Evolutionary conservation across 2,888 invertebrate genomes (phyloP).

Genomic region (Girardia tigrina): DNA sequence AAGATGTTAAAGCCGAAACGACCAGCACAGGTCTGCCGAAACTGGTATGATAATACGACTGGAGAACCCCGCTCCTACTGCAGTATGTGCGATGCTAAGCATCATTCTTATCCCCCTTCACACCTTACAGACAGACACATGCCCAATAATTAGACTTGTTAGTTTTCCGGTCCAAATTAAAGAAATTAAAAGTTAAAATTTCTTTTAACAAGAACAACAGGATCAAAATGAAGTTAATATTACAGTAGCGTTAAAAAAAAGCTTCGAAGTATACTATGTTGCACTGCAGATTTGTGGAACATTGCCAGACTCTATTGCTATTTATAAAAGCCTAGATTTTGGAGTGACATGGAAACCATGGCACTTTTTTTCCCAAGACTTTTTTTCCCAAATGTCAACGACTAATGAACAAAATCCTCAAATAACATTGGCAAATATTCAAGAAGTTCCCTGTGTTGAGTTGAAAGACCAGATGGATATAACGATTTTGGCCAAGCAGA

Average conservation of each 20-base stretch:
- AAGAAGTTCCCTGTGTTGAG: constrained; percentile 66
- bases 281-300: constrained; percentile 87
- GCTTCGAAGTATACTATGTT: constrained; percentile 91
- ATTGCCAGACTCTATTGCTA: constrained; percentile 86
- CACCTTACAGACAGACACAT: constrained; percentile 89
- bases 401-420: constrained; percentile 67
- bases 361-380: constrained; percentile 89
- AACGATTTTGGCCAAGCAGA: constrained; percentile 6
- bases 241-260: constrained; percentile 77
- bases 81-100: constrained; percentile 38
- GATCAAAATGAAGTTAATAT: constrained; percentile 65
- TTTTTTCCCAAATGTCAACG: constrained; percentile 69
- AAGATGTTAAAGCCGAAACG: constrained; percentile 66
- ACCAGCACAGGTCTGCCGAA: constrained; percentile 54
- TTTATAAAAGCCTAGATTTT: constrained; percentile 89
- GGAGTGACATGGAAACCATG: constrained; percentile 93
- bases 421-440: constrained; percentile 85
- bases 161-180: constrained; percentile 87
- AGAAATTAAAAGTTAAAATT: no score
- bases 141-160: constrained; percentile 89
- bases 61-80: constrained; percentile 31
- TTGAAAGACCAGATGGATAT: constrained; percentile 25
- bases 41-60: not conserved
- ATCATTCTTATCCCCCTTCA: constrained; percentile 60
- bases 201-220: constrained; percentile 51